phyloP scores from a whole-genome alignment of 1,140 invertebrate genomes.

The Ylistrum balloti region DNA sequence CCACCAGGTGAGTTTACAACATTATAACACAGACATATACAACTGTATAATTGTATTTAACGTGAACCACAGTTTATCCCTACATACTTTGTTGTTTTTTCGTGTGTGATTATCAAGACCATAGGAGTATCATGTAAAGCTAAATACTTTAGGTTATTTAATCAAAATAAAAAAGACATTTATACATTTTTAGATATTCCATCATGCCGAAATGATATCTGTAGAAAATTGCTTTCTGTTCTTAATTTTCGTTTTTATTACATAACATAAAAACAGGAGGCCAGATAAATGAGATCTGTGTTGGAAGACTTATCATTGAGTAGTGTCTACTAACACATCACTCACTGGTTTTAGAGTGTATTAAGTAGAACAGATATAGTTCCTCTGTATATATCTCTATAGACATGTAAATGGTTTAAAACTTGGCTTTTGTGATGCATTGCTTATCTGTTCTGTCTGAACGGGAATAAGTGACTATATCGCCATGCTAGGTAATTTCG shows the following conservation, averaged over 20 bases:
- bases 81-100: not conserved
- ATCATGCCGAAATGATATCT: not conserved
- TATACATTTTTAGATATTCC: not conserved
- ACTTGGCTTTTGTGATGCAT: too few relatives aligned
- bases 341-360: too few relatives aligned
- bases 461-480: too few relatives aligned
- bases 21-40: not conserved
- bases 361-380: too few relatives aligned
- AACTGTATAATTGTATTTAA: not conserved
- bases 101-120: not conserved
- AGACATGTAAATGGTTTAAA: too few relatives aligned
- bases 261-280: not conserved
- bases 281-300: not conserved
- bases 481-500: too few relatives aligned
- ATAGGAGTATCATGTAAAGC: not conserved
- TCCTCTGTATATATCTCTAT: too few relatives aligned
- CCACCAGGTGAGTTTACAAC: not conserved
- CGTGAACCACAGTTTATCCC: not conserved
- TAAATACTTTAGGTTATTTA: not conserved
- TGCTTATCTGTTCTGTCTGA: too few relatives aligned
- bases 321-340: too few relatives aligned
- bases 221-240: not conserved
- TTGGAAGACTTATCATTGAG: not conserved
- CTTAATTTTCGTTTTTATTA: not conserved
- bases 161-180: not conserved